Evolutionary conservation across 1,140 invertebrate genomes (phyloP).

Genomic region (Dendrolimus punctatus): DNA sequence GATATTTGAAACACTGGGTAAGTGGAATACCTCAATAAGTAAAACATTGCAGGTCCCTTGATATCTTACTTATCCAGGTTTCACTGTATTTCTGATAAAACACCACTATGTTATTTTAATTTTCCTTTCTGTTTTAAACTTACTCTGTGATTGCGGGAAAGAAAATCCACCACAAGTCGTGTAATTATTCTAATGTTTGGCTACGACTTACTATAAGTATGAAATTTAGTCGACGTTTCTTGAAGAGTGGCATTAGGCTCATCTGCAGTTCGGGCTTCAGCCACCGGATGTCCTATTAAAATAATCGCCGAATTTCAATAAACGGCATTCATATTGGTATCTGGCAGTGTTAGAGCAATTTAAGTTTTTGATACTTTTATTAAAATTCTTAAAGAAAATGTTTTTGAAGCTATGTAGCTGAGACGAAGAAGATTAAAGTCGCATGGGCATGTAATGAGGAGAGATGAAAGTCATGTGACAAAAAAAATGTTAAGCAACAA

Average conservation of each 20-base stretch:
- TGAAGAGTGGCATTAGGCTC: conserved; percentile 24
- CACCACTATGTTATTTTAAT: background rate
- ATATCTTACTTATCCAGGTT: too few species aligned
- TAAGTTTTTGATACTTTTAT: conserved; percentile 27
- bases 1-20: too few species aligned
- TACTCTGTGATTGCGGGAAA: conserved; percentile 2
- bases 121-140: background rate
- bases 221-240: background rate
- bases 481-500: too few species aligned
- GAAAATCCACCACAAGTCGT: conserved; percentile 23
- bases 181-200: conserved; percentile 48
- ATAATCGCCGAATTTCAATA: conserved; percentile 63
- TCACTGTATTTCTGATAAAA: too few species aligned
- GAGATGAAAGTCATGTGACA: too few species aligned
- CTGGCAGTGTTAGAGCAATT: conserved; percentile 23
- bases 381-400: background rate
- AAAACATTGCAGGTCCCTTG: too few species aligned
- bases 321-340: conserved; percentile 47
- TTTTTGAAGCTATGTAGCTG: too few species aligned
- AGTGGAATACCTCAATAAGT: too few species aligned
- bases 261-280: conserved; percentile 27
- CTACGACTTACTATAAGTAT: conserved; percentile 6
- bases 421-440: too few species aligned
- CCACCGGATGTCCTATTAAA: conserved; percentile 63
- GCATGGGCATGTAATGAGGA: too few species aligned